Conservation (phyloP, 2,113 vertebrate species). For the Periophthalmus modestus region DNA sequence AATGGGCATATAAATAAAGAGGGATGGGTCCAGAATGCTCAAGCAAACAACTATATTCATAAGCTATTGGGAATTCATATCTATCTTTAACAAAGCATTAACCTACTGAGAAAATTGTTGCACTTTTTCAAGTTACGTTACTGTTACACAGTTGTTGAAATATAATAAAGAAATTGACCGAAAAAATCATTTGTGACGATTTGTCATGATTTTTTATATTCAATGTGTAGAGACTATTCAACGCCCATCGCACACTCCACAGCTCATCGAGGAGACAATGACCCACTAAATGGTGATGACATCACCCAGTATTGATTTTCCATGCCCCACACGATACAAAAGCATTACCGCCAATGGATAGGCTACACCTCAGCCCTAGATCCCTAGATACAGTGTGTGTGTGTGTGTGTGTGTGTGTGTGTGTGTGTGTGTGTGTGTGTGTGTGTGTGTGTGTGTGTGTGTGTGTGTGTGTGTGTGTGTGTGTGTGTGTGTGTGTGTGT, state of each 20-base stretch:
- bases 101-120: background rate
- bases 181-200: background rate
- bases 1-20: too few species aligned
- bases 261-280: conserved; percentile 34
- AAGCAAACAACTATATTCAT: too few species aligned
- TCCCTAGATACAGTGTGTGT: conserved; percentile 5
- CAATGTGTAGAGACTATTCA: background rate
- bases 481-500: conserved; percentile 25
- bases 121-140: background rate
- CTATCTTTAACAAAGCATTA: too few species aligned
- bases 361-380: conserved; percentile 23
- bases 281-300: conserved; percentile 60
- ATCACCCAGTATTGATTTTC: conserved; percentile 70
- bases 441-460: conserved; percentile 26
- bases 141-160: background rate
- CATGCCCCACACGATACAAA: conserved; percentile 31
- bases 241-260: conserved; percentile 12
- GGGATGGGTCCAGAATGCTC: too few species aligned
- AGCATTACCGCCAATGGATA: conserved; percentile 19
- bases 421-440: conserved; percentile 28
- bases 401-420: conserved; percentile 31
- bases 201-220: too few species aligned
- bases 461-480: conserved; percentile 31
- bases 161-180: background rate
- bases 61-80: too few species aligned